Evolutionary conservation across 1,140 invertebrate genomes (phyloP), one percentile per base, ranked within the genome.

Genomic region (Orussus abietinus): DNA sequence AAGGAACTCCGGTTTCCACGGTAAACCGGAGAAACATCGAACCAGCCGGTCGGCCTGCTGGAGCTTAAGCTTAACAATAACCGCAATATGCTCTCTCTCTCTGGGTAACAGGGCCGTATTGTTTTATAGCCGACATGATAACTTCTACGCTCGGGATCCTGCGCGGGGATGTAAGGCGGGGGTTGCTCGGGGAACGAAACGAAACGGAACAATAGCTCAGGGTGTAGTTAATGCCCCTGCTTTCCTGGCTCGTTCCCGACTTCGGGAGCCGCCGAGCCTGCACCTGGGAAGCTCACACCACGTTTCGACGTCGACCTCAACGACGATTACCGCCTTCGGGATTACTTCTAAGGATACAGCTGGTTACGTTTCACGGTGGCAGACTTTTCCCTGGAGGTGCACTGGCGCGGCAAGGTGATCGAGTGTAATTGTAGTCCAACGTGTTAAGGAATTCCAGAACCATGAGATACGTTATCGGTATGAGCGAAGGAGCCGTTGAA

Each of bases 111-210:
- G 45, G 53, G 30, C 57, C 33, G 59, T 62, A 69, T 71, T 68
- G 68, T 68, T 71, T 69, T 67, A 68, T 62, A 59, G 61, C 55
- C 51, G 39, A 6, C 21, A 46, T 57, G 64, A 62, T 62, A 63
- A 66, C 56, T 65, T 59, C 21, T 38, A 29, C 50, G 39, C 22
- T 9, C 26, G 21, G 31, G 44, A 30, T 38, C 15, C 42, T 30
- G 38, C 31, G 35, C 41, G 53, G 53, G 60, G 53, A 47, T 47
- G 48, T 44, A 51, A 47, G 45, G 50, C 50, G 49, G 29, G 14
- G 36, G 34, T 34, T 15, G 32, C 29, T 20, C 31, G 20, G 19
- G 44, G 25, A 30, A 13, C 42, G 41, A 52, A 56, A 64, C 57
- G 55, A 59, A 64, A 64, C 45, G 59, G 43, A 68, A 66, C 62